These are phyloP conservation scores for Pachydiplax longipennis DNA, from an alignment of 2,888 invertebrate species.

Conservation along the genomic window DNA sequence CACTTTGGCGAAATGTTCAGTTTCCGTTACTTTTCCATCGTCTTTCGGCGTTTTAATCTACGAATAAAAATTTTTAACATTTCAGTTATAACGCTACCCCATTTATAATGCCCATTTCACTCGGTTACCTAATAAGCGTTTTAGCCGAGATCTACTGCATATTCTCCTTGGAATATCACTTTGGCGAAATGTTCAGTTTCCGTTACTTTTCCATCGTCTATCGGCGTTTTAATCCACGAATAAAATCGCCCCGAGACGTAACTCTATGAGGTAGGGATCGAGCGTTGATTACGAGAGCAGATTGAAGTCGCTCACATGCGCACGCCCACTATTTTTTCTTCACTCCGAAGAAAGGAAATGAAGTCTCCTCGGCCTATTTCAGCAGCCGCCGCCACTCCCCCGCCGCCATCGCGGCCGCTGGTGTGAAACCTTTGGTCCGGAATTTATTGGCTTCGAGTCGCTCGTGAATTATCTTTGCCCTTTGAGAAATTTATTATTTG, in stretches of 20 bases:
- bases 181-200: too few species aligned
- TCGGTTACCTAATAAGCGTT: too few species aligned
- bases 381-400: too few species aligned
- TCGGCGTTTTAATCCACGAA: too few species aligned
- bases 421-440: constrained; percentile 28
- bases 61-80: too few species aligned
- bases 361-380: neutral
- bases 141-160: too few species aligned
- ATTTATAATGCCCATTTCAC: too few species aligned
- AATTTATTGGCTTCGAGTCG: constrained; percentile 14
- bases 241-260: neutral
- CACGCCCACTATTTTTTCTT: neutral
- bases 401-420: neutral
- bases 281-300: constrained; percentile 8
- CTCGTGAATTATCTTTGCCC: constrained; percentile 21
- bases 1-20: too few species aligned
- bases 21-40: too few species aligned
- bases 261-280: neutral
- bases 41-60: neutral
- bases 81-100: too few species aligned
- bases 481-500: constrained; percentile 37
- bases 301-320: neutral
- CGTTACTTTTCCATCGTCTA: neutral
- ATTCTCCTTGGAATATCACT: too few species aligned
- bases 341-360: neutral